Evolutionary conservation across 2,797 vertebrate species (phyloP).

Genomic region (Crypturellus tataupa): DNA sequence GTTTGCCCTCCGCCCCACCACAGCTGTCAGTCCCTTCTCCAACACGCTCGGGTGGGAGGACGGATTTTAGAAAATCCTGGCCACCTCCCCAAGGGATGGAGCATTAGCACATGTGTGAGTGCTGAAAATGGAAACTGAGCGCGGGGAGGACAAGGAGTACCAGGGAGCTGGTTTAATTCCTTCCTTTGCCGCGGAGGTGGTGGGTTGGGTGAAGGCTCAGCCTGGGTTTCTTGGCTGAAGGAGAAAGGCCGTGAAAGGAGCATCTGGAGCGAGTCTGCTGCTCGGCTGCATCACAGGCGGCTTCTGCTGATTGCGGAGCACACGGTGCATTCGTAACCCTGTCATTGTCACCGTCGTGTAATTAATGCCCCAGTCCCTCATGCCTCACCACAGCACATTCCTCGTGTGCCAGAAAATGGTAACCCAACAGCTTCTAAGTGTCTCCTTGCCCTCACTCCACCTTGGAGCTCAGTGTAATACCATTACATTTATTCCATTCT

Average conservation of each 20-base stretch:
- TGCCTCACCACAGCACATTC: not conserved
- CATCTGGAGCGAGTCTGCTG: not conserved
- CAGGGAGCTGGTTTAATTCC: not conserved
- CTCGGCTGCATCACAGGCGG: not conserved
- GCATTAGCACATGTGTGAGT: constrained; percentile 3
- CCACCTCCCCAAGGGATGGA: not conserved
- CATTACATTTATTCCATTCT: not conserved
- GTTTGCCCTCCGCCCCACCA: not conserved
- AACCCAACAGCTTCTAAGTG: not conserved
- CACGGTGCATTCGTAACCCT: not conserved
- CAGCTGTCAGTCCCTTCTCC: constrained; percentile 44
- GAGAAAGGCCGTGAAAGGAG: rapidly evolving
- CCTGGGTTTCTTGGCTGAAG: rapidly evolving
- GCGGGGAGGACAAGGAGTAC: not conserved
- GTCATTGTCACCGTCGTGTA: not conserved
- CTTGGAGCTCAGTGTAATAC: not conserved
- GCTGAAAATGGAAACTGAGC: constrained; percentile 25
- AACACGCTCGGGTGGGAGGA: not conserved
- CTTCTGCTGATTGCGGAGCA: not conserved
- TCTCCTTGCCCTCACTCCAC: not conserved
- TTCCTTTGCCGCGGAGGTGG: not conserved
- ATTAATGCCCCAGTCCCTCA: not conserved
- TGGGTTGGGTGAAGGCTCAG: not conserved
- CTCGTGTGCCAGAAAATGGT: not conserved
- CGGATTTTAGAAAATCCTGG: constrained; percentile 1